A percentile compares a stretch with the other conserved stretches of the same genome.
These are phyloP conservation scores for Rhagoletis pomonella DNA, from an alignment of 1,140 invertebrate species.

Conservation along the genomic window DNA sequence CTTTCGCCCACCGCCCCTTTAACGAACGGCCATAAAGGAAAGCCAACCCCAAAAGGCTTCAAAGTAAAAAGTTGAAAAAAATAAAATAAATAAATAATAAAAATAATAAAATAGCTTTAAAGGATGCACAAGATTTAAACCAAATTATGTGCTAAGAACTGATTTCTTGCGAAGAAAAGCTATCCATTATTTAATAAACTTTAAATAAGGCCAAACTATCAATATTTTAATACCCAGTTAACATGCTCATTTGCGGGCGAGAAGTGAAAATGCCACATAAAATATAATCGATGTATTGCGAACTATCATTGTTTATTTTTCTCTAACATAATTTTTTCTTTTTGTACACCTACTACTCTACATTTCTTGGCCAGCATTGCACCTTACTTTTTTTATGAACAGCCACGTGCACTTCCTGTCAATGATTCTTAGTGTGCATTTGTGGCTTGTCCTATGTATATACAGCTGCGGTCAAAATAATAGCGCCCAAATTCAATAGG, in stretches of 20 bases:
- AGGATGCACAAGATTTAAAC: no score
- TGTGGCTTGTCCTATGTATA: not conserved
- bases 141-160: no score
- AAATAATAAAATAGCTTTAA: no score
- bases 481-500: no score
- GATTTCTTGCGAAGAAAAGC: not conserved
- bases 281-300: not conserved
- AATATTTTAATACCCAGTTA: not conserved
- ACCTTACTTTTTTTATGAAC: not conserved
- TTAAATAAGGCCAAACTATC: not conserved
- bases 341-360: not conserved
- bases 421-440: not conserved
- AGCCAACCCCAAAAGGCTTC: no score
- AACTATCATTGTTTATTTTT: not conserved
- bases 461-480: no score
- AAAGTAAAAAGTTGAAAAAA: no score
- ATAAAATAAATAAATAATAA: no score
- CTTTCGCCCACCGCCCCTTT: no score
- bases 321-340: not conserved
- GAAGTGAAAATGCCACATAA: not conserved
- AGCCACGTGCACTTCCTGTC: conserved; percentile 9
- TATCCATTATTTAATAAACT: not conserved
- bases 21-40: no score
- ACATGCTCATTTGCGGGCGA: not conserved
- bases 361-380: not conserved